Evolutionary conservation across 2,797 vertebrate genomes (phyloP), one percentile per base, ranked within the genome.

Genomic region (Tragopan temminckii): DNA sequence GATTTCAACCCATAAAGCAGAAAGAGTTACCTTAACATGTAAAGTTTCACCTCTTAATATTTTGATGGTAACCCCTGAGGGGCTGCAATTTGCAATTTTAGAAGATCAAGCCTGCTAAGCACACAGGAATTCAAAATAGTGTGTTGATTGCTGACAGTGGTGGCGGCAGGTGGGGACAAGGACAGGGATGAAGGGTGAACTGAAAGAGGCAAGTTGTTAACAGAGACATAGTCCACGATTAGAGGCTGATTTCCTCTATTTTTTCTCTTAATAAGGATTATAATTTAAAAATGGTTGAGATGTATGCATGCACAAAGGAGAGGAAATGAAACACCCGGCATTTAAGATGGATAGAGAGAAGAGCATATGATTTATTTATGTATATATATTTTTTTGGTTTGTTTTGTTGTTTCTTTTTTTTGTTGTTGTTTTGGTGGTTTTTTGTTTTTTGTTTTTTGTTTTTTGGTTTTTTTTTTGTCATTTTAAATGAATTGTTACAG

Each of bases 401-500:
- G 46, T 24, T 48, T 24, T 23, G 21, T 43, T 18, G 23, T 24
- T 48, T 48, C 23, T 23, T 78, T 42, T 84, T 96, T 93, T 42
- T 42, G 42, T 16, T n/a, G n/a, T n/a, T n/a, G n/a, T n/a, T n/a
- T n/a, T n/a, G n/a, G n/a, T n/a, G n/a, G n/a, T n/a, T n/a, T n/a
- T n/a, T n/a, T n/a, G n/a, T n/a, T n/a, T 86, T 93, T 43, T 43
- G 13, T 18, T 43, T 43, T 43, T 17, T 43, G n/a, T 42, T 42
- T 16, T 13, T 24, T 46, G 10, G 12, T 48, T 46, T 21, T 21
- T 20, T 78, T 42, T 84, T 96, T 93, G 46, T 76, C 63, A 87
- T 81, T 50, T 93, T 97, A 95, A 97, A 92, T 74, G 69, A 97
- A 93, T 89, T 94, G 94, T 83, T 88, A 86, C 64, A 77, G 83